Conservation (phyloP, 2,888 invertebrate species). For the Mythimna pallens region DNA sequence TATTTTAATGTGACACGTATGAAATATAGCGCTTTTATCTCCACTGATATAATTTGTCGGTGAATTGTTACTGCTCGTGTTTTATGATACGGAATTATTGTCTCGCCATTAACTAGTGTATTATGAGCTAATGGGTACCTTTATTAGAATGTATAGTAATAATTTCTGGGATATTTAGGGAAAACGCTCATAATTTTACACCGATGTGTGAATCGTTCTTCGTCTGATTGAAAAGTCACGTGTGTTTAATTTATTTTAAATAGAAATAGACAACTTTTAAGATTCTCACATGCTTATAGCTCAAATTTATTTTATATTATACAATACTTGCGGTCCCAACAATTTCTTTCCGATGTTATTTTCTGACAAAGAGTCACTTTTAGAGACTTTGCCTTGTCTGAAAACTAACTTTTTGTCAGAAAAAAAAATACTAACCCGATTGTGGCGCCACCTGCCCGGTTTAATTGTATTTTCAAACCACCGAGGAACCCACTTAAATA, state of each 20-base stretch:
- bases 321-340: no score
- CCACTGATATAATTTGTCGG: constrained; percentile 56
- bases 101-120: constrained; percentile 28
- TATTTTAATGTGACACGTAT: constrained; percentile 64
- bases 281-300: no score
- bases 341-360: no score
- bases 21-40: constrained; percentile 63
- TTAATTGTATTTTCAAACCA: no score
- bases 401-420: no score
- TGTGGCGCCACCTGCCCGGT: no score
- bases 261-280: not conserved
- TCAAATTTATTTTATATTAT: no score
- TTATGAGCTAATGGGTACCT: not conserved
- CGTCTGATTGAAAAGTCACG: not conserved
- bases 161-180: not conserved
- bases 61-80: constrained; percentile 41
- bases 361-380: no score
- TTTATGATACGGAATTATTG: constrained; percentile 45
- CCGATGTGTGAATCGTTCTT: not conserved
- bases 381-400: no score
- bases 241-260: not conserved
- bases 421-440: no score
- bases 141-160: not conserved
- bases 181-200: no score
- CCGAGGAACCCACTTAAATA: no score